Conservation (phyloP, 2,888 invertebrate species). For the Drosophila kanekoi region DNA sequence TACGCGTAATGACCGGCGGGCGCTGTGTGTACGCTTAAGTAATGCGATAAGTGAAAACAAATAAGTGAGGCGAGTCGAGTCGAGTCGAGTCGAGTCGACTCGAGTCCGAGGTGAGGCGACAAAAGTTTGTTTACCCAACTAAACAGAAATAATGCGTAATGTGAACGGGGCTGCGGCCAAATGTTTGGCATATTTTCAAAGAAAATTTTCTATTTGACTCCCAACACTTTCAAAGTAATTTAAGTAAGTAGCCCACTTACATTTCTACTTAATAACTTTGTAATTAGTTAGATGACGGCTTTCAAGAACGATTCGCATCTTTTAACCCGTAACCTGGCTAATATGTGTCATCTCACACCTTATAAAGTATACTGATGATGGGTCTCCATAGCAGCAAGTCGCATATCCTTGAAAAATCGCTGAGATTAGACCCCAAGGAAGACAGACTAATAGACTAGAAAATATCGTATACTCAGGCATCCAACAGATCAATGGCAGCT, state of each 20-base stretch:
- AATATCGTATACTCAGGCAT: too few relatives aligned
- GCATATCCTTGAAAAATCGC: too few relatives aligned
- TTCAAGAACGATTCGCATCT: constrained; percentile 7
- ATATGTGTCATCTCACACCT: not conserved
- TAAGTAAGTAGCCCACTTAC: constrained; percentile 9
- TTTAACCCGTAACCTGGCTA: not conserved
- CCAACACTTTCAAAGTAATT: constrained; percentile 23
- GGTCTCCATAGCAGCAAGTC: too few relatives aligned
- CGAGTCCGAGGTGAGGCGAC: constrained; percentile 45
- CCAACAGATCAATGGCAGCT: too few relatives aligned
- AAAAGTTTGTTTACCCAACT: constrained; percentile 69
- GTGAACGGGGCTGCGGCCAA: constrained; percentile 28
- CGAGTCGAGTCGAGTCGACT: not conserved
- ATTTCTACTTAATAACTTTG: constrained; percentile 21
- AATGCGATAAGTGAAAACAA: constrained; percentile 77
- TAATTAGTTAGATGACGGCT: constrained; percentile 10
- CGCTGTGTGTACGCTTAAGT: constrained; percentile 41
- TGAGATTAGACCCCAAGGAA: too few relatives aligned
- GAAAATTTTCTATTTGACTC: constrained; percentile 40
- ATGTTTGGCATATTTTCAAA: constrained; percentile 54
- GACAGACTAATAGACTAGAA: too few relatives aligned
- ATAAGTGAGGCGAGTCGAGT: constrained; percentile 57
- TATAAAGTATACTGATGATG: not conserved
- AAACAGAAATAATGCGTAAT: constrained; percentile 66
- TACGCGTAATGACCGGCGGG: constrained; percentile 49